Evolutionary conservation across 2,113 vertebrate species (phyloP).

Genomic region (Dermatemys mawii): DNA sequence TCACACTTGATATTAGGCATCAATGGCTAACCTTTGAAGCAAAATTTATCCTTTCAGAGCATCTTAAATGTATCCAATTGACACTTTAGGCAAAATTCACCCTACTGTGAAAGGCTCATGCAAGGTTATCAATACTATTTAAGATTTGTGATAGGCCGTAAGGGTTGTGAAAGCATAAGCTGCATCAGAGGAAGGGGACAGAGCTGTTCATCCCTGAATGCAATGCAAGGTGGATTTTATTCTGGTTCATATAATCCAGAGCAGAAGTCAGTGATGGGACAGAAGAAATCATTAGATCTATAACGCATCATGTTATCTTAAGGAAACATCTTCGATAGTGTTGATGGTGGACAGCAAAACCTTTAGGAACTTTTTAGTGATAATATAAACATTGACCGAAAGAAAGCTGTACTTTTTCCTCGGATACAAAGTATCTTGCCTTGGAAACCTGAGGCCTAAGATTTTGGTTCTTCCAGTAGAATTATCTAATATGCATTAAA

Average conservation of each 20-base stretch:
- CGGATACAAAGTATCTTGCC: not conserved
- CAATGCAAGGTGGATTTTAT: not conserved
- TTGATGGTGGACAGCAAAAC: not conserved
- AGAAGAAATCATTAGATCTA: not conserved
- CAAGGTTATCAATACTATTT: not conserved
- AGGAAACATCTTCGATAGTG: not conserved
- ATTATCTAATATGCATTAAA: not conserved
- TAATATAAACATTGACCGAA: not conserved
- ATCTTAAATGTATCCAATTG: not conserved
- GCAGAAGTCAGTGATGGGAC: not conserved
- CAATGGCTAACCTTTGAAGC: not conserved
- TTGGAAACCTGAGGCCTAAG: not conserved
- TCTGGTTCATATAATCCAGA: not conserved
- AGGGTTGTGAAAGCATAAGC: not conserved
- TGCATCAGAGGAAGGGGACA: not conserved
- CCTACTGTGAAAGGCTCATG: not conserved
- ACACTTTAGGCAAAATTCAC: not conserved
- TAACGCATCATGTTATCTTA: not conserved
- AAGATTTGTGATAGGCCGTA: not conserved
- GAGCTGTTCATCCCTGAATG: not conserved
- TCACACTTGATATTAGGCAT: too few species aligned
- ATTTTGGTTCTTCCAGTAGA: not conserved
- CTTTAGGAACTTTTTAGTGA: not conserved
- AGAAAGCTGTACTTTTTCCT: not conserved
- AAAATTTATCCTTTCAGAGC: not conserved